Evolutionary conservation across 2,888 invertebrate species (phyloP), one percentile per base, ranked within the genome.

Genomic region (Anticlea derivata): DNA sequence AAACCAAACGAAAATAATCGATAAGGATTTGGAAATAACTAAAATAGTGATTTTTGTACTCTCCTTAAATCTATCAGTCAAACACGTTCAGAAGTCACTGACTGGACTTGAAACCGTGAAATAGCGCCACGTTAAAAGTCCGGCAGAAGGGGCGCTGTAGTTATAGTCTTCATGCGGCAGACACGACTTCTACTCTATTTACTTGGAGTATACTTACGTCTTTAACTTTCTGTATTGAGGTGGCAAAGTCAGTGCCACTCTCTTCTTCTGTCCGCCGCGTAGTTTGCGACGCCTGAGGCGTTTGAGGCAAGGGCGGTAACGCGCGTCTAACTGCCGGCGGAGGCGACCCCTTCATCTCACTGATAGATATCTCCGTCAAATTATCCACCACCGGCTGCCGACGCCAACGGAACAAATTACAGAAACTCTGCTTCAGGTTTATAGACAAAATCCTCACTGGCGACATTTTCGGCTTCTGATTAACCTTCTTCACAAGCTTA

Each of bases 211-310:
- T 10, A 93, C 96, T 93, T 91, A 97, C 97, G 90, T 97, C 97
- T 92, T 97, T 97, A 44, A 98, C 97, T 92, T 96, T 96, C 80
- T 97, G 96, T 73, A 98, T 96, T 66, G 97, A 97, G 20, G 96
- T 95, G 29, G 97, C 96, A 83, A 97, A 97, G 81, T 97, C 97
- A 84, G 95, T 93, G 30, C 93, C 91, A 0, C 90, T 87, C 40
- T 92, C 86, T 3, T 83, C 83, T 7, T 73, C 77, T 1, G 73
- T 53, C 7, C 81, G 78, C 2, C 80, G 75, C 5, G 77, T 60
- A 5, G 75, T 57, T 6, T 63, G 78, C 1, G 68, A 86, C 17
- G 73, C 64, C 10, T 71, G 73, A 11, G 73, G 86, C 62, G 63
- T 73, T 68, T 56, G 71, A 27, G 92, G 91, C 29, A 92, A 76